Percentiles rank a stretch among this genome's conserved stretches.
These are phyloP conservation scores for Dasyurus viverrinus DNA, from an alignment of 2,113 vertebrate species.

Conservation along the genomic window DNA sequence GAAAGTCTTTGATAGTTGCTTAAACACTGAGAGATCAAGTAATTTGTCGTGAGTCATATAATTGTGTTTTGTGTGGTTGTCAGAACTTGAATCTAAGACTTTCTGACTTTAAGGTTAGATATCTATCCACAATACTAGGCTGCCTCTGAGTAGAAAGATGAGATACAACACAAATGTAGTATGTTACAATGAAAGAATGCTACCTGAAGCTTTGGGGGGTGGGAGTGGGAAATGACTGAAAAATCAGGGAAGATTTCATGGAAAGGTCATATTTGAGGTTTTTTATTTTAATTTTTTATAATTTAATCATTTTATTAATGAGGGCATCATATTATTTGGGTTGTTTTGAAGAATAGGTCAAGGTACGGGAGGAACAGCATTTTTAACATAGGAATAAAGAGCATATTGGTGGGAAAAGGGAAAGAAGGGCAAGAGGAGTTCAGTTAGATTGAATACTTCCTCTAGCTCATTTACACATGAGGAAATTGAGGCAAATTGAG, in stretches of 20 bases:
- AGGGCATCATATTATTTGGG: neutral
- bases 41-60: neutral
- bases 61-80: neutral
- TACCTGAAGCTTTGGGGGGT: neutral
- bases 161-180: neutral
- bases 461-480: neutral
- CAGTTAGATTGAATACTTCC: neutral
- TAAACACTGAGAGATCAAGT: neutral
- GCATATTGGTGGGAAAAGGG: no score
- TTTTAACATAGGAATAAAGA: neutral
- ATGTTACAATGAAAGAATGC: neutral
- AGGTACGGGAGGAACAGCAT: neutral
- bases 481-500: neutral
- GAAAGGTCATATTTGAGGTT: neutral
- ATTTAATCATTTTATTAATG: no score
- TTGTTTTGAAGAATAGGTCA: neutral
- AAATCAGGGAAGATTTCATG: neutral
- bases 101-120: neutral
- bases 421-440: neutral
- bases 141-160: neutral
- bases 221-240: neutral
- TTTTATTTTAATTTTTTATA: no score
- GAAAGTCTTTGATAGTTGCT: neutral
- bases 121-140: neutral
- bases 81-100: neutral